A percentile compares a stretch with the other conserved stretches of the same genome.
Conservation (phyloP, 2,797 vertebrate genomes). For the Poecilia velifera region DNA sequence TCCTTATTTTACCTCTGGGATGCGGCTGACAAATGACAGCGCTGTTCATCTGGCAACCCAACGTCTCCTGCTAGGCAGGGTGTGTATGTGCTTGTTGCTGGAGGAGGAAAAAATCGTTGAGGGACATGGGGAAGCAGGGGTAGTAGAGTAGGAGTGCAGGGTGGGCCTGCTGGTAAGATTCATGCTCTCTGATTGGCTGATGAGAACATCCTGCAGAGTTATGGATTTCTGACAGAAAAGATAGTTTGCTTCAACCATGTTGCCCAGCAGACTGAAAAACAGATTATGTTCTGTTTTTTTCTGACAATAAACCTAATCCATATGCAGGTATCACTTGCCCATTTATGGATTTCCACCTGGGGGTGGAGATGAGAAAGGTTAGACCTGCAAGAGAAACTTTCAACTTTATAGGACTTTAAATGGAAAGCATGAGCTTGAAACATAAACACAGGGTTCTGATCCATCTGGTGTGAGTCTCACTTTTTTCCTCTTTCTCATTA, state of each 20-base stretch:
- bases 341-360: slow-evolving; percentile 27
- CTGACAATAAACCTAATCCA: slow-evolving; percentile 41
- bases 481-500: neutral
- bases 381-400: neutral
- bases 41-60: slow-evolving; percentile 58
- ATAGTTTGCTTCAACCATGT: slow-evolving; percentile 64
- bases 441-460: neutral
- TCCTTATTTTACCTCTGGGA: slow-evolving; percentile 64
- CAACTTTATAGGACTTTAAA: neutral
- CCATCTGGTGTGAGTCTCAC: neutral
- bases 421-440: neutral
- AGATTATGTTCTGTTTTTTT: slow-evolving; percentile 38
- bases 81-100: slow-evolving; percentile 34
- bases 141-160: neutral
- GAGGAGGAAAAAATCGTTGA: slow-evolving; percentile 48
- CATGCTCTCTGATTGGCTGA: slow-evolving; percentile 56
- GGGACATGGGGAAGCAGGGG: slow-evolving; percentile 54
- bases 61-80: slow-evolving; percentile 50
- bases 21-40: slow-evolving; percentile 66
- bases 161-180: slow-evolving; percentile 36
- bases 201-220: slow-evolving; percentile 64
- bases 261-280: slow-evolving; percentile 60
- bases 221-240: slow-evolving; percentile 69
- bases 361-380: neutral
- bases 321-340: slow-evolving; percentile 30